Percentiles rank a stretch among this genome's conserved stretches.
These are phyloP conservation scores for Drosophila colorata DNA, from an alignment of 2,888 invertebrate species.

Conservation along the genomic window DNA sequence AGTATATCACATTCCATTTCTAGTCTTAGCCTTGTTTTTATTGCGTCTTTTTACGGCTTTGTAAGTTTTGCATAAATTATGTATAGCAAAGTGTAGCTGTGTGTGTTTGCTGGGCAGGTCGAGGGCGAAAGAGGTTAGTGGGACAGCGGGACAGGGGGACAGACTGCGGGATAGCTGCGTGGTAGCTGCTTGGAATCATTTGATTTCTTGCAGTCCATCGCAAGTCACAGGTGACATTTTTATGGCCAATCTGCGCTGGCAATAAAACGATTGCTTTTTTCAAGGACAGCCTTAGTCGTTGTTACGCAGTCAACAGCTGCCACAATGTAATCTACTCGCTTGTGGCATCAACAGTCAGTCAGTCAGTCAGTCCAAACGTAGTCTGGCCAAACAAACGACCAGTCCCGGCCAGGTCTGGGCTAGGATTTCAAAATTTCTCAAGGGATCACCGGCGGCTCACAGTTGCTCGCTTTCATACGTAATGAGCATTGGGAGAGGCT, in stretches of 20 bases:
- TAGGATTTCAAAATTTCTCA: constrained; percentile 72
- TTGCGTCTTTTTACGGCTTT: constrained; percentile 57
- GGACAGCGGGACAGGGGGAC: not conserved
- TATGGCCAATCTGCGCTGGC: constrained; percentile 77
- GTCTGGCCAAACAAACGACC: constrained; percentile 8
- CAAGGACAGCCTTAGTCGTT: constrained; percentile 47
- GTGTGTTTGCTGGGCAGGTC: constrained; percentile 3
- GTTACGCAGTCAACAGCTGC: constrained; percentile 31
- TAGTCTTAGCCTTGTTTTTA: constrained; percentile 13
- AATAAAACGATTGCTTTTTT: constrained; percentile 70
- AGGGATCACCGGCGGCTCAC: constrained; percentile 45
- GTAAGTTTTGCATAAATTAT: constrained; percentile 79
- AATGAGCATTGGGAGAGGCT: constrained; percentile 48
- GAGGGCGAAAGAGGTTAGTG: constrained; percentile 23
- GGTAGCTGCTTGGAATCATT: constrained; percentile 68
- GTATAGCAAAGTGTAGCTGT: constrained; percentile 32
- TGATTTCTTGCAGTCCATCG: constrained; percentile 63
- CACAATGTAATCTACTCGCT: constrained; percentile 49
- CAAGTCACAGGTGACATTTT: constrained; percentile 80
- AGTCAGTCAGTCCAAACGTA: constrained; percentile 40
- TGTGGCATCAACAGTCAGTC: constrained; percentile 40
- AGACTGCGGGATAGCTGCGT: not conserved
- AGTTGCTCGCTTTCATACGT: constrained; percentile 33
- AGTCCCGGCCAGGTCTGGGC: not conserved
- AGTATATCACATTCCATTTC: constrained; percentile 2